Conservation (phyloP, 2,888 invertebrate species). For the Eilema depressum region DNA sequence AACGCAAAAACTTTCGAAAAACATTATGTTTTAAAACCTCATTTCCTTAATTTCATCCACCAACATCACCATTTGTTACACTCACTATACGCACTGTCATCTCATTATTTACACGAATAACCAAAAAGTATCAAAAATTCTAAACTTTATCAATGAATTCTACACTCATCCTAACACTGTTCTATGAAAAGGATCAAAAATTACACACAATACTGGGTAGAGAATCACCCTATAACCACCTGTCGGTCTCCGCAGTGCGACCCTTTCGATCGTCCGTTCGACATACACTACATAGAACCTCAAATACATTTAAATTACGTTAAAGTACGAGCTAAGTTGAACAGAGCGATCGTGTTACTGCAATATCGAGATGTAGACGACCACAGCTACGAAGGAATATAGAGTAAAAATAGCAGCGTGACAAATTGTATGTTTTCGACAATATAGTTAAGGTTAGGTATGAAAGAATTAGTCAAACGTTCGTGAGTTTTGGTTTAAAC, state of each 20-base stretch:
- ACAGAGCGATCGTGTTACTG: slow-evolving; percentile 48
- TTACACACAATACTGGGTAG: background rate
- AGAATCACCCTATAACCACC: slow-evolving; percentile 35
- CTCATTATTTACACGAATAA: background rate
- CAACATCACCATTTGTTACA: background rate
- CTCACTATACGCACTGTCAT: background rate
- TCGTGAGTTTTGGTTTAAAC: background rate
- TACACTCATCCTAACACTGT: background rate
- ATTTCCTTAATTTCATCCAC: no score
- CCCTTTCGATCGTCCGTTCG: slow-evolving; percentile 68
- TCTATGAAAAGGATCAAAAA: background rate
- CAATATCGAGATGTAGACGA: slow-evolving; percentile 38
- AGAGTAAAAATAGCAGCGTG: slow-evolving; percentile 33
- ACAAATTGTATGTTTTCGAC: slow-evolving; percentile 20
- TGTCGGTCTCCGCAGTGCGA: slow-evolving; percentile 51
- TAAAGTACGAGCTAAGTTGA: slow-evolving; percentile 53
- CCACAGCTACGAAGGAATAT: slow-evolving; percentile 28
- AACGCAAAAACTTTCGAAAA: background rate
- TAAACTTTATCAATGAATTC: background rate
- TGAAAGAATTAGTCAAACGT: background rate
- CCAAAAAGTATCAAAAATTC: background rate
- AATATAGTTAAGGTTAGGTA: background rate
- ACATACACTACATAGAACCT: slow-evolving; percentile 70
- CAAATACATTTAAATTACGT: slow-evolving; percentile 70
- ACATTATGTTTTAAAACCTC: background rate